Conservation (phyloP, 2,888 invertebrate species). For the Agonum fuliginosum region DNA sequence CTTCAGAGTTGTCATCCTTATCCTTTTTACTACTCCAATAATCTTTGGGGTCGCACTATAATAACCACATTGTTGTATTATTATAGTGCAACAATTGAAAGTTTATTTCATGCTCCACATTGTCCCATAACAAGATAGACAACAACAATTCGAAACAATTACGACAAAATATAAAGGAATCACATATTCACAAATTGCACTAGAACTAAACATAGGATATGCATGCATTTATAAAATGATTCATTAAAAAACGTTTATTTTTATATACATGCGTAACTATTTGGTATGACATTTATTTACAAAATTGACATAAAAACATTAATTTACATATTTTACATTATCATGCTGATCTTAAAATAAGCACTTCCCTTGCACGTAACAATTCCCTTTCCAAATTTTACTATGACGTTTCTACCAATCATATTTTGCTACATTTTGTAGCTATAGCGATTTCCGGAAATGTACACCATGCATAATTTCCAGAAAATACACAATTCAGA, state of each 20-base stretch:
- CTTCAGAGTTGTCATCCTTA: conserved; percentile 55
- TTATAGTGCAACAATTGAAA: background rate
- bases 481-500: too few species aligned
- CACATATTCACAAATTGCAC: too few species aligned
- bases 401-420: too few species aligned
- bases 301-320: background rate
- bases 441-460: too few species aligned
- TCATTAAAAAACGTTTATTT: background rate
- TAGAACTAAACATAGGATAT: too few species aligned
- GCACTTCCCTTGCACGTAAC: too few species aligned
- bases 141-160: too few species aligned
- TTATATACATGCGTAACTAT: background rate
- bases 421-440: too few species aligned
- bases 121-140: background rate
- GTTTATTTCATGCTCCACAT: background rate
- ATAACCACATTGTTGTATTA: background rate
- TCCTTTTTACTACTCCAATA: conserved; percentile 60
- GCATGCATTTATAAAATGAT: background rate
- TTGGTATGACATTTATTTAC: background rate
- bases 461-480: too few species aligned
- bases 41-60: conserved; percentile 57
- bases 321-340: background rate
- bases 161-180: background rate
- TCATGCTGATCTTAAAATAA: too few species aligned
- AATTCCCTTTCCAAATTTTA: too few species aligned